These are phyloP conservation scores for Rhagophthalmus giganteus DNA, from an alignment of 2,888 invertebrate species.

Conservation along the genomic window DNA sequence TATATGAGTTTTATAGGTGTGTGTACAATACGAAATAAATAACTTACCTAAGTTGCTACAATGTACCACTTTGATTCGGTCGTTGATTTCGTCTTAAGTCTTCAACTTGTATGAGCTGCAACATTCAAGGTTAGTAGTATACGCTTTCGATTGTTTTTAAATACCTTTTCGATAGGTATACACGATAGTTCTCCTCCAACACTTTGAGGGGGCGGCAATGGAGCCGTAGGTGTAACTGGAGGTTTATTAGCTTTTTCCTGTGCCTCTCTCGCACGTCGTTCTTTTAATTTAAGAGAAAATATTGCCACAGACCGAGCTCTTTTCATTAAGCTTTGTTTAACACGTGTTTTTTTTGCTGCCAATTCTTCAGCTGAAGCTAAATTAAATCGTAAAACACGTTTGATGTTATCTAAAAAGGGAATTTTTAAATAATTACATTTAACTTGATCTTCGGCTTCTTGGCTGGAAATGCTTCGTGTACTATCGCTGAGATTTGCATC, in stretches of 20 bases:
- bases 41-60: slow-evolving; percentile 38
- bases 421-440: slow-evolving; percentile 42
- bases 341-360: slow-evolving; percentile 66
- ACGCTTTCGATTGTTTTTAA: no score
- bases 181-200: slow-evolving; percentile 82
- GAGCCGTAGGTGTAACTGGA: slow-evolving; percentile 52
- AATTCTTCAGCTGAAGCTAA: slow-evolving; percentile 60
- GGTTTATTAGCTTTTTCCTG: slow-evolving; percentile 65
- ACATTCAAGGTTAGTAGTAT: slow-evolving; percentile 24
- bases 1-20: slow-evolving; percentile 21
- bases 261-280: slow-evolving; percentile 77
- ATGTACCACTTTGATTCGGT: slow-evolving; percentile 47
- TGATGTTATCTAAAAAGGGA: no score
- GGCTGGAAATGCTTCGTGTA: slow-evolving; percentile 61
- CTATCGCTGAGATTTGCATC: slow-evolving; percentile 61
- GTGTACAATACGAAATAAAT: slow-evolving; percentile 11
- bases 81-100: slow-evolving; percentile 57
- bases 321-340: slow-evolving; percentile 78
- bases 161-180: slow-evolving; percentile 79
- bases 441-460: slow-evolving; percentile 57
- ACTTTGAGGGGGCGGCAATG: slow-evolving; percentile 59
- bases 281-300: slow-evolving; percentile 79
- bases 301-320: slow-evolving; percentile 83
- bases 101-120: slow-evolving; percentile 70
- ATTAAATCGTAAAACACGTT: no score